These are phyloP conservation scores for Bradysia coprophila DNA, from an alignment of 1,140 invertebrate genomes.

Conservation along the genomic window DNA sequence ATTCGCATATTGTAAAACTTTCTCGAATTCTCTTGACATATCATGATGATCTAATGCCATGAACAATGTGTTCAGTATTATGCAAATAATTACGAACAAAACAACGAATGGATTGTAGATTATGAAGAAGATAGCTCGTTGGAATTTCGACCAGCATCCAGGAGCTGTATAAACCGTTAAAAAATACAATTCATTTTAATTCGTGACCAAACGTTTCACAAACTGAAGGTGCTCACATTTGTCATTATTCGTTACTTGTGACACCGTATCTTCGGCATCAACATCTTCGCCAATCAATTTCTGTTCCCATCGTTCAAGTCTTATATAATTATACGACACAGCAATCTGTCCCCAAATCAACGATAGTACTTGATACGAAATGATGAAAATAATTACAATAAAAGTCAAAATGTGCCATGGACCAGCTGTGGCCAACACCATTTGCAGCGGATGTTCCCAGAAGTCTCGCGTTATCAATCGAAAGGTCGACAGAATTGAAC, in stretches of 20 bases:
- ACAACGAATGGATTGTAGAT: neutral
- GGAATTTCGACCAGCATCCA: neutral
- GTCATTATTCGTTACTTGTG: neutral
- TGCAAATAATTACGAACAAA: neutral
- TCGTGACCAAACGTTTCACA: neutral
- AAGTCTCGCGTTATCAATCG: neutral
- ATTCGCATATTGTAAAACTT: neutral
- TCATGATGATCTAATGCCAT: conserved; percentile 1
- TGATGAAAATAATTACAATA: neutral
- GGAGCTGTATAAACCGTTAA: neutral
- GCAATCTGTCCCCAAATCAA: neutral
- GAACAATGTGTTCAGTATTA: neutral
- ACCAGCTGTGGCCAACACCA: neutral
- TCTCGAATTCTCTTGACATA: neutral
- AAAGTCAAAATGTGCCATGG: neutral
- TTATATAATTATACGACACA: neutral
- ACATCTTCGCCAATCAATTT: neutral
- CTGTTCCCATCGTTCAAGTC: neutral
- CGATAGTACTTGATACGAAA: neutral
- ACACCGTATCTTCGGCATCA: neutral
- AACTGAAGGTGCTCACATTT: neutral
- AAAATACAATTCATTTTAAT: neutral
- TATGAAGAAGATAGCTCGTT: neutral
- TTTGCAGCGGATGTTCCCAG: neutral
- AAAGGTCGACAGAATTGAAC: neutral